Percentiles rank a stretch among this genome's conserved stretches.
These are phyloP conservation scores for Mechanitis mazaeus DNA, from an alignment of 2,888 invertebrate species.

Conservation along the genomic window DNA sequence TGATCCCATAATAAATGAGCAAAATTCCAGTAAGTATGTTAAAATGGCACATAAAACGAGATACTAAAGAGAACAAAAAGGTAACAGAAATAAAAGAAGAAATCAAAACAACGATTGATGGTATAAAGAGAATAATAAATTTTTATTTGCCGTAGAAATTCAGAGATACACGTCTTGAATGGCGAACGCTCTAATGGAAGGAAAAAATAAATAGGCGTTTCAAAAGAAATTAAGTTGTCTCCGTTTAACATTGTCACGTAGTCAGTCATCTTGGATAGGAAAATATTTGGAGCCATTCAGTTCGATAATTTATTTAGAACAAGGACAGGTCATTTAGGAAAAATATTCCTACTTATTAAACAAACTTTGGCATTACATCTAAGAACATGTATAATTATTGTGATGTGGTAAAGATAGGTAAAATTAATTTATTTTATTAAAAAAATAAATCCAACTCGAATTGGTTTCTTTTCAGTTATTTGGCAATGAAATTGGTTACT, in stretches of 20 bases:
- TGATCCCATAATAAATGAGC: neutral
- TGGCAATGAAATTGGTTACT: no score
- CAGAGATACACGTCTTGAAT: slow-evolving; percentile 34
- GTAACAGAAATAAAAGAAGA: slow-evolving; percentile 26
- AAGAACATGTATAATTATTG: no score
- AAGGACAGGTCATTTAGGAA: slow-evolving; percentile 9
- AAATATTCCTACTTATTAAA: slow-evolving; percentile 9
- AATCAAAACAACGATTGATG: slow-evolving; percentile 34
- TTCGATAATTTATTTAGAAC: slow-evolving; percentile 18
- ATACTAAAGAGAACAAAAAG: slow-evolving; percentile 18
- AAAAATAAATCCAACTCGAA: no score
- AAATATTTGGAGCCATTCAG: slow-evolving; percentile 17
- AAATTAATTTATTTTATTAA: no score
- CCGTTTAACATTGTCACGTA: slow-evolving; percentile 31
- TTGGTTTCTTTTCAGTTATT: no score
- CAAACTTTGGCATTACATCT: neutral
- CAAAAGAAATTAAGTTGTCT: slow-evolving; percentile 33
- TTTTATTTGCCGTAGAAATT: slow-evolving; percentile 34
- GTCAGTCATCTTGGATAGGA: slow-evolving; percentile 11
- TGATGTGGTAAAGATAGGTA: no score
- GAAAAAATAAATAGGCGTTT: slow-evolving; percentile 30
- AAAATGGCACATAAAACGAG: neutral
- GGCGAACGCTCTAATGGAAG: slow-evolving; percentile 29
- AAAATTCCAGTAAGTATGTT: neutral
- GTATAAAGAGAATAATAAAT: slow-evolving; percentile 33